Conservation (phyloP, 2,888 invertebrate genomes). For the Euplagia quadripunctaria region DNA sequence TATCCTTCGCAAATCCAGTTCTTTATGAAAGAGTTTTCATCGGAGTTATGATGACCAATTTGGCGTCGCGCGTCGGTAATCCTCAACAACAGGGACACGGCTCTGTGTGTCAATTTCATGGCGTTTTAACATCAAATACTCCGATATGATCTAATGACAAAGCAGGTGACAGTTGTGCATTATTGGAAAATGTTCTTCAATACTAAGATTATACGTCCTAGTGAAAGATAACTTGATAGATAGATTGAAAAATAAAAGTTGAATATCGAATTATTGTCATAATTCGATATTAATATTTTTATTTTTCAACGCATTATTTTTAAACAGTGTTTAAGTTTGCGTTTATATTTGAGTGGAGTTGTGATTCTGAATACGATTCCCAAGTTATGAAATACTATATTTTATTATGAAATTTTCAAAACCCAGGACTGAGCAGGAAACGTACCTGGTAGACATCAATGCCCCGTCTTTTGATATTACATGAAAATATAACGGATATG, state of each 20-base stretch:
- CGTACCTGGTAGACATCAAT: too few relatives aligned
- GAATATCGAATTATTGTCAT: neutral
- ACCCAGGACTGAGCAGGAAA: neutral
- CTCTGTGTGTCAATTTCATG: slow-evolving; percentile 4
- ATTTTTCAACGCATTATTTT: too few relatives aligned
- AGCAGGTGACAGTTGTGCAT: slow-evolving; percentile 1
- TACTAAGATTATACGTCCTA: neutral
- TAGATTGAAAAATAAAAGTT: neutral
- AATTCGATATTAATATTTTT: too few relatives aligned
- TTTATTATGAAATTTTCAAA: neutral
- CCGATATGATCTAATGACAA: slow-evolving; percentile 3
- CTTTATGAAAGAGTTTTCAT: slow-evolving; percentile 2
- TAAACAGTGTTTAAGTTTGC: neutral
- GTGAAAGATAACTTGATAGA: neutral
- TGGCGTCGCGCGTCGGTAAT: slow-evolving; percentile 14
- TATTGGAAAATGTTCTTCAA: neutral
- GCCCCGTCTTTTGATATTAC: neutral
- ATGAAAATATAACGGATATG: neutral
- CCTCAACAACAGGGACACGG: neutral
- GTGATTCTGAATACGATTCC: neutral
- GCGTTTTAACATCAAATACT: slow-evolving; percentile 11
- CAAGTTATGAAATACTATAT: neutral
- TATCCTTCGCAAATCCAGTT: neutral
- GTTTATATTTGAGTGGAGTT: neutral
- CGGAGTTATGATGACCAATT: slow-evolving; percentile 39